Percentiles rank a stretch among this genome's conserved stretches.
Conservation (phyloP, 2,113 vertebrate genomes). For the Hippocampus comes region DNA sequence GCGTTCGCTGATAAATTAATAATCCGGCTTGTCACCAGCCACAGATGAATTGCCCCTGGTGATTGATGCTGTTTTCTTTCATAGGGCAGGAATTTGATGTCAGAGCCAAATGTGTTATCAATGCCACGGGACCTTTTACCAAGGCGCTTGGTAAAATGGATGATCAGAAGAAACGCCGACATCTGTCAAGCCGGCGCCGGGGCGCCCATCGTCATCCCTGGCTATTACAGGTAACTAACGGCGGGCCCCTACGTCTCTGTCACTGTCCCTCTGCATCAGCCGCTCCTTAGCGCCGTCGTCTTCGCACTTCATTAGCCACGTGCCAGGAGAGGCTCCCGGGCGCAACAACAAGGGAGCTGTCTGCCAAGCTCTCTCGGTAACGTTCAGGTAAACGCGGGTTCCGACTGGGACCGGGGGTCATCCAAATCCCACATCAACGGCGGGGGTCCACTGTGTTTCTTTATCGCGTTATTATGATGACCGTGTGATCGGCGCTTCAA, state of each 20-base stretch:
- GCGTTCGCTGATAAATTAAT: constrained; percentile 81
- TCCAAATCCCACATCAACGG: too few species aligned
- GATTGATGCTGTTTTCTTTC: constrained; percentile 90
- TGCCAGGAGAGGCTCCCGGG: constrained; percentile 38
- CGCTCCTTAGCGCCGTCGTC: constrained; percentile 57
- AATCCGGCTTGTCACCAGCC: constrained; percentile 75
- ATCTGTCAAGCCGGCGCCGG: constrained; percentile 89
- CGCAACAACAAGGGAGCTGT: constrained; percentile 37
- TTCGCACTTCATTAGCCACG: constrained; percentile 66
- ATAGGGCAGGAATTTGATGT: constrained; percentile 97
- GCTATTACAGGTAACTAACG: constrained; percentile 85
- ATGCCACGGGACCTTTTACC: constrained; percentile 93
- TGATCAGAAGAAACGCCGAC: constrained; percentile 76
- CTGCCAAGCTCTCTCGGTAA: constrained; percentile 37
- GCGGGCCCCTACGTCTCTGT: constrained; percentile 63
- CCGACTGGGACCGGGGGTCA: constrained; percentile 11
- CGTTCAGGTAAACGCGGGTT: constrained; percentile 20
- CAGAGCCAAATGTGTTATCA: constrained; percentile 99
- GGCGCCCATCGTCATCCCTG: constrained; percentile 87
- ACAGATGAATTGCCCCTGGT: constrained; percentile 76
- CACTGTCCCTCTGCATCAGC: constrained; percentile 62
- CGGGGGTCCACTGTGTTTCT: too few species aligned
- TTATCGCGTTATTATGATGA: too few species aligned
- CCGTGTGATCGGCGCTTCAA: too few species aligned
- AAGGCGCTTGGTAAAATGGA: constrained; percentile 89